Evolutionary conservation across 1,140 invertebrate species (phyloP).

Genomic region (Oedothorax gibbosus): DNA sequence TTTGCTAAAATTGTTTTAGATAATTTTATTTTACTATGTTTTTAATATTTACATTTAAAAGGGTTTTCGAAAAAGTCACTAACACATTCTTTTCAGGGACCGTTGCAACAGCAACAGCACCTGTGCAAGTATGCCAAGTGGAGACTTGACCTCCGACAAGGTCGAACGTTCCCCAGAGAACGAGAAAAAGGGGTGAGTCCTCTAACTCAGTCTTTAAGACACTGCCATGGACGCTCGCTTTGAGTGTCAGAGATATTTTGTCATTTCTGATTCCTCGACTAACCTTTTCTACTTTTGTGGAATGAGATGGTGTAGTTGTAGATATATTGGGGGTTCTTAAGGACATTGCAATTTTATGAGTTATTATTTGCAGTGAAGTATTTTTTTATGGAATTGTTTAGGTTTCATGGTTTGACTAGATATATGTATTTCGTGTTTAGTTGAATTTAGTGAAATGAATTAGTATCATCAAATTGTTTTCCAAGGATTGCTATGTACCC

Average conservation of each 20-base stretch:
- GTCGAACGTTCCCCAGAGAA: slow-evolving; percentile 60
- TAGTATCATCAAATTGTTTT: no score
- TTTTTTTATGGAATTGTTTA: no score
- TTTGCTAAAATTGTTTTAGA: no score
- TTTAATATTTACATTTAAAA: no score
- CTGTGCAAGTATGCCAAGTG: slow-evolving; percentile 54
- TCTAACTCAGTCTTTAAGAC: slow-evolving; percentile 18
- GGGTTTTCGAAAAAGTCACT: neutral
- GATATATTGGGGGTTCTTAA: no score
- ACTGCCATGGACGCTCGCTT: slow-evolving; percentile 41
- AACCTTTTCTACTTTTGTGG: slow-evolving; percentile 18
- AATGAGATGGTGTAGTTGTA: neutral
- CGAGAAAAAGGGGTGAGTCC: slow-evolving; percentile 62
- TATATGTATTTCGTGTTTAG: no score
- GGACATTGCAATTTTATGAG: no score
- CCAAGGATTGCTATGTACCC: no score
- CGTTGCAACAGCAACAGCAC: slow-evolving; percentile 57
- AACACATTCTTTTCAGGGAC: slow-evolving; percentile 29
- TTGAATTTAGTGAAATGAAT: no score
- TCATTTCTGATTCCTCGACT: neutral
- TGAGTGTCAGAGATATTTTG: slow-evolving; percentile 17
- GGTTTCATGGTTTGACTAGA: no score
- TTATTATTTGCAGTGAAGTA: no score
- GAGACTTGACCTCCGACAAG: slow-evolving; percentile 52
- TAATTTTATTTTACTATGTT: no score